Evolutionary conservation across 2,113 vertebrate species (phyloP).

Genomic region (Dasypus novemcinctus): DNA sequence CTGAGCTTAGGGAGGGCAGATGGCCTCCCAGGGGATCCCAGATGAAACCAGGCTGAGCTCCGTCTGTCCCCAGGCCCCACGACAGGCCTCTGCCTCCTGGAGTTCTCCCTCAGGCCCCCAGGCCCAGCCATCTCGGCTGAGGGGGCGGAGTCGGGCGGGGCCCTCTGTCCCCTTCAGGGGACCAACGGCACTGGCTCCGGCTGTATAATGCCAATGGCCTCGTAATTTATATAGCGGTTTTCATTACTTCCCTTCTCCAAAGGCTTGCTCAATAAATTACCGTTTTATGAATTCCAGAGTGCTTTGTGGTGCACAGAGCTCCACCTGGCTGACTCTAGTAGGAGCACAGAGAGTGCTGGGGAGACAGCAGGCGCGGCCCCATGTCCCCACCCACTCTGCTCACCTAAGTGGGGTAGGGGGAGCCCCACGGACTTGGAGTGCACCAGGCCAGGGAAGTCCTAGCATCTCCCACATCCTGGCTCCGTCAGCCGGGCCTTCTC

Average conservation of each 20-base stretch:
- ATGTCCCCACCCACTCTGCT: not conserved
- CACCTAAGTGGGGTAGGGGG: accelerated
- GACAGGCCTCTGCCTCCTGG: not conserved
- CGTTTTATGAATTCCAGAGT: slow-evolving; percentile 81
- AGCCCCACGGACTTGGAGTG: not conserved
- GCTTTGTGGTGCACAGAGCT: slow-evolving; percentile 59
- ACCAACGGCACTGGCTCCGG: slow-evolving; percentile 58
- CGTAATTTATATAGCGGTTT: slow-evolving; percentile 76
- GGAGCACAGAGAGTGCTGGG: not conserved
- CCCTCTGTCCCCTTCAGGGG: slow-evolving; percentile 4
- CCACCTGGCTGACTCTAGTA: not conserved
- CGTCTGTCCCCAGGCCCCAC: not conserved
- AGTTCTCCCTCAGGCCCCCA: not conserved
- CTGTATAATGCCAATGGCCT: slow-evolving; percentile 46
- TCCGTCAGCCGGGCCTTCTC: not conserved
- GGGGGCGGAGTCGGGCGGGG: not conserved
- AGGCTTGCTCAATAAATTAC: slow-evolving; percentile 82
- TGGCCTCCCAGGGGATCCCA: not conserved
- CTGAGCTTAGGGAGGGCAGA: accelerated
- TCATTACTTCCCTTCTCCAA: slow-evolving; percentile 81
- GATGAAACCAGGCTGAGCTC: not conserved
- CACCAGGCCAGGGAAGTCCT: not conserved
- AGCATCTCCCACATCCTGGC: not conserved
- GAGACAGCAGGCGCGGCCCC: not conserved
- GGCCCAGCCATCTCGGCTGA: not conserved